Base-by-base conservation (phyloP, 1,140 invertebrate genomes). In the Hirudo medicinalis region DNA sequence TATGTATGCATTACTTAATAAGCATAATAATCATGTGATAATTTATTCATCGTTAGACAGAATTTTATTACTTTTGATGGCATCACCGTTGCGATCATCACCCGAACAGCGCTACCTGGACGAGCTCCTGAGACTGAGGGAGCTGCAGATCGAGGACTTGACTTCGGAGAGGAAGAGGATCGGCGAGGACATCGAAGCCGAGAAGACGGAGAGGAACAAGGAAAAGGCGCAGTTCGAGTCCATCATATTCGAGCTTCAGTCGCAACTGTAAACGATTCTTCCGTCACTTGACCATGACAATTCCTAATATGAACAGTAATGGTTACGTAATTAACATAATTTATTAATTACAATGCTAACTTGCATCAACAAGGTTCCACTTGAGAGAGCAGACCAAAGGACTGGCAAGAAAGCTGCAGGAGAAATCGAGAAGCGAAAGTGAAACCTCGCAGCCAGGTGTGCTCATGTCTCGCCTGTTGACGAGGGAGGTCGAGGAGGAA, bases 221-320 rank as follows among this genome's bases (percentile, higher is more conserved):
- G 69, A 70, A 6, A 36, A 49, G 43, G 25, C 43, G 17, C 69
- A 70, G 49, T 49, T 70, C 4, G 69, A 70, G 22, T 25, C 40
- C 29, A 54, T 70, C 53, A 53, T 70, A 25, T 36, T 70, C 43
- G 69, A 70, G 19, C 53, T 70, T 15, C 69, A 70, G 69, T 70
- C 69, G 20, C 69, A 70, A 49, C 43, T 70, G 69, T 70, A 53
- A 36, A 19, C 19, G 6, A 63, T 63, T 22, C 0, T 63, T 22
- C n/a, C n/a, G n/a, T n/a, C n/a, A n/a, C n/a, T n/a, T n/a, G n/a
- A n/a, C n/a, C n/a, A n/a, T n/a, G n/a, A 15, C 15, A 15, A 15
- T 17, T 49, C 0, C 11, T 49, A 49, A 5, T 49, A 15, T 49
- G 4, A 13, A 49, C 11, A 5, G 4, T 49, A 17, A 49, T 49